phyloP scores from a whole-genome alignment of 1,140 invertebrate species.

The Brachionus angularis region DNA sequence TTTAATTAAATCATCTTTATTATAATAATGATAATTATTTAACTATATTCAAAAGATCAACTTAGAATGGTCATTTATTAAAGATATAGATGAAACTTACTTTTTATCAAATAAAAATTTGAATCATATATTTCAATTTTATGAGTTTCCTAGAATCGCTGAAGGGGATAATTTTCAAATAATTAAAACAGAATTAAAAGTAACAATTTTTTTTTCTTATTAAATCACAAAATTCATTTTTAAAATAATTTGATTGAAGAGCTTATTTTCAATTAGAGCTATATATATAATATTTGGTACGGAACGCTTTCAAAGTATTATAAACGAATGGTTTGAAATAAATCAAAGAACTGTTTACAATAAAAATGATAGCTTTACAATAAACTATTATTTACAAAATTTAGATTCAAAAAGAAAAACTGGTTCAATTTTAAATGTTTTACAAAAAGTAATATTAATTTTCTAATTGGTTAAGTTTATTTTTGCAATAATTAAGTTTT shows the following conservation, averaged over 20 bases:
- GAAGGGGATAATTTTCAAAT: constrained; percentile 9
- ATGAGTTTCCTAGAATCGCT: constrained; percentile 22
- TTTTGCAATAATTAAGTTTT: not conserved
- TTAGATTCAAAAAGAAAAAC: not conserved
- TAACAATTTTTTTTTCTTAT: not conserved
- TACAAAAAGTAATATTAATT: constrained; percentile 21
- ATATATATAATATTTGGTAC: constrained; percentile 5
- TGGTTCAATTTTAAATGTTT: not conserved
- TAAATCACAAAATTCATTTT: not conserved
- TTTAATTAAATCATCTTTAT: not conserved
- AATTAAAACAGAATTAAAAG: constrained; percentile 23
- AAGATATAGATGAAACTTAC: constrained; percentile 36
- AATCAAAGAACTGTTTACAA: no score
- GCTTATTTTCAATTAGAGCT: not conserved
- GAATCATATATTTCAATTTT: constrained; percentile 29
- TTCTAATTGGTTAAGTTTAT: not conserved
- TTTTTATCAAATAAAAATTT: constrained; percentile 39
- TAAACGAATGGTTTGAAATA: constrained; percentile 27
- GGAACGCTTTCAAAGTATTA: constrained; percentile 6
- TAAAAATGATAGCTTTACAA: no score
- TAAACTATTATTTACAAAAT: no score
- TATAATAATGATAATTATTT: not conserved
- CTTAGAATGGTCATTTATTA: constrained; percentile 37
- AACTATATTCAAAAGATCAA: not conserved
- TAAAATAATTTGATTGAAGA: not conserved